Base-by-base conservation (phyloP, 2,888 invertebrate genomes). In the Synergus japonicus region DNA sequence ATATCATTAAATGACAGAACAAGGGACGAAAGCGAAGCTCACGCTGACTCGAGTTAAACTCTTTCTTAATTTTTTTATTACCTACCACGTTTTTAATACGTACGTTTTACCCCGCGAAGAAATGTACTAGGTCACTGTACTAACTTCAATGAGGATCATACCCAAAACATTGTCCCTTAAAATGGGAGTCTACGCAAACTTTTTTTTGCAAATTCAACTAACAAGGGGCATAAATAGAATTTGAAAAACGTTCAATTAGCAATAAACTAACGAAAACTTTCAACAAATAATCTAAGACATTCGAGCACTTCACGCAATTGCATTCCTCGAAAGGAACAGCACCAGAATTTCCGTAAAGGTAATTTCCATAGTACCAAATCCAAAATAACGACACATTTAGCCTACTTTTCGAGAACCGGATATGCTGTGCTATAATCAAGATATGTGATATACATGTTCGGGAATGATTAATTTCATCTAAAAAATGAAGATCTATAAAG, bases 391-490 rank as follows among this genome's bases (percentile, higher is more conserved):
- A 41, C 49, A 0, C 41, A 54, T 49, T 37, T 73, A 73, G 49
- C 49, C 37, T 73, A 54, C 54, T 69, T 54, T 54, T 85, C 82
- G 81, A 79, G 81, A 86, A 83, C 80, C 80, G 84, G 84, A 85
- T 85, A 85, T 84, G 81, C 80, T 81, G 82, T 84, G 78, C 81
- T 79, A 82, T 82, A 84, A 85, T 83, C 73, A 83, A 85, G 85
- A 86, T 86, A 86, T 86, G 86, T 85, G 82, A 84, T 83, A 84
- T 65, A 58, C 58, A 73, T 41, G 49, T 73, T 73, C 73, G 54
- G 83, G 82, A 83, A 85, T 81, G 77, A 76, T 79, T 77, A 63
- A 83, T 82, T 76, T 80, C 78, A 81, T 83, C 81, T 79, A 76
- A 76, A 79, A 83, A 79, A 79, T 78, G 81, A 82, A 80, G 64